Percentiles rank a stretch among this genome's conserved stretches.
phyloP scores from a whole-genome alignment of 2,113 vertebrate species.

The Catharus minimus region DNA sequence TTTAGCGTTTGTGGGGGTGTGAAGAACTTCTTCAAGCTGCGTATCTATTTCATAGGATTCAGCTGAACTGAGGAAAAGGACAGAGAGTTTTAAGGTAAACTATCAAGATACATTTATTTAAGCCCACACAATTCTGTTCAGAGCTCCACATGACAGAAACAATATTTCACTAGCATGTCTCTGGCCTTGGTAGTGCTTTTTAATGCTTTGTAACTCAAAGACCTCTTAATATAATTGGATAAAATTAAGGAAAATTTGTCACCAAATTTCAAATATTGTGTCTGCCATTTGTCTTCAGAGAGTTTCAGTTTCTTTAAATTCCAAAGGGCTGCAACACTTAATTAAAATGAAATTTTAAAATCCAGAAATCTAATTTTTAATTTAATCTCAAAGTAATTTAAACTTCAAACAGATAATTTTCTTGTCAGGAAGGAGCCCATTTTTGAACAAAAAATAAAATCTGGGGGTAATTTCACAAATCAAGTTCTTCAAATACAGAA shows the following conservation, averaged over 20 bases:
- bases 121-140: constrained; percentile 43
- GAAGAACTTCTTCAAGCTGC: constrained; percentile 70
- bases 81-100: constrained; percentile 69
- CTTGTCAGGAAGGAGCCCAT: neutral
- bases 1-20: constrained; percentile 73
- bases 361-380: neutral
- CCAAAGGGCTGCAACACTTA: neutral
- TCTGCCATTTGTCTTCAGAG: constrained; percentile 17
- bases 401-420: constrained; percentile 2
- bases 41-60: constrained; percentile 68
- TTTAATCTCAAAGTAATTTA: neutral
- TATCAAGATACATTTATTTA: constrained; percentile 56
- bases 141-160: neutral
- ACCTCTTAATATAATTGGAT: constrained; percentile 9
- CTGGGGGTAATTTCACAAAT: neutral
- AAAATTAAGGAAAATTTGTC: constrained; percentile 15
- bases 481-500: neutral
- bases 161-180: neutral
- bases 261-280: constrained; percentile 29
- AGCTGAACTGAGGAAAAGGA: constrained; percentile 65
- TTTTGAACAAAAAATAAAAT: constrained; percentile 14
- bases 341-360: constrained; percentile 13
- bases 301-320: neutral
- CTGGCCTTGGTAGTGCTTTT: constrained; percentile 24
- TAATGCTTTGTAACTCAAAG: constrained; percentile 21